Percentiles rank a stretch among this genome's conserved stretches.
Conservation (phyloP, 2,113 vertebrate species). For the Recurvirostra avosetta region DNA sequence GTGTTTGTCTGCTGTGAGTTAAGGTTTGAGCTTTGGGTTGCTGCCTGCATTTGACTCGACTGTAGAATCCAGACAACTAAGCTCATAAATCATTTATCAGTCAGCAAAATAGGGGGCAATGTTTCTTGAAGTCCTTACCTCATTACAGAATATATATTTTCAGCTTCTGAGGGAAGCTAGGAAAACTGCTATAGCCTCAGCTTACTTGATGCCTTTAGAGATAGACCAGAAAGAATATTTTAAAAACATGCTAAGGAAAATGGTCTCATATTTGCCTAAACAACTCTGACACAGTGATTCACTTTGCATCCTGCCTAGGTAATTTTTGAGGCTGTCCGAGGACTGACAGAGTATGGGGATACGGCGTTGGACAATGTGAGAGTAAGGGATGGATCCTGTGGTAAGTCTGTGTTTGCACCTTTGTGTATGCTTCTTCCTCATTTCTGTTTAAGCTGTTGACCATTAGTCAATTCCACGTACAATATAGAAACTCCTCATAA, state of each 20-base stretch:
- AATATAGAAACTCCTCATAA: neutral
- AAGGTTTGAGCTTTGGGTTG: neutral
- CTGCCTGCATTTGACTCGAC: neutral
- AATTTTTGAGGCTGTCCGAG: conserved; percentile 73
- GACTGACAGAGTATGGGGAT: conserved; percentile 55
- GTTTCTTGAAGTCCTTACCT: neutral
- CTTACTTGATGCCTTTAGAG: neutral
- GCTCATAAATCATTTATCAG: neutral
- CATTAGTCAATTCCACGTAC: neutral
- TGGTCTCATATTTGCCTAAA: neutral
- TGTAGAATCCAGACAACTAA: neutral
- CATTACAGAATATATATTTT: neutral
- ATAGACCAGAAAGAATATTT: neutral
- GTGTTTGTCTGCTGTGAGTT: neutral
- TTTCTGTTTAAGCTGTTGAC: neutral
- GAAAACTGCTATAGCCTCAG: neutral
- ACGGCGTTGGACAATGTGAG: conserved; percentile 69
- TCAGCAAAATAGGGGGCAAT: neutral
- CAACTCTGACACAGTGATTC: neutral
- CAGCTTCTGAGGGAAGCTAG: neutral
- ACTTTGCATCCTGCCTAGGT: conserved; percentile 64
- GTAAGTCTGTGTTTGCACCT: conserved; percentile 48
- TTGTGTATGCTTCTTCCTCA: neutral
- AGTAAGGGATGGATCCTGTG: conserved; percentile 70
- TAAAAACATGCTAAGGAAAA: neutral